phyloP scores from a whole-genome alignment of 2,888 invertebrate species.

The Rhopalosiphum nymphaeae region DNA sequence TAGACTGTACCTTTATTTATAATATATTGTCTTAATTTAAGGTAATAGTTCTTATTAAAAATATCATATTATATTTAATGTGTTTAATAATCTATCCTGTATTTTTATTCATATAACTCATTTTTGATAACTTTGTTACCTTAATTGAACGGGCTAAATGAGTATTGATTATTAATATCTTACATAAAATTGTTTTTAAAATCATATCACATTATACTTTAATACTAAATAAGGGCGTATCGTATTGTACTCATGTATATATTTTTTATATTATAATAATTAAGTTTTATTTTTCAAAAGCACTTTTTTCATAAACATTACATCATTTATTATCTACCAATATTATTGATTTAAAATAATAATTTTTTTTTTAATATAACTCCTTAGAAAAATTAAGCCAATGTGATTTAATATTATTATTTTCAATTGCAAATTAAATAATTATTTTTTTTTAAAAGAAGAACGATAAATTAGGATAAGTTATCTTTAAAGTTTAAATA shows the following conservation, averaged over 20 bases:
- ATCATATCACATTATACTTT: no score
- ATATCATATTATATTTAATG: neutral
- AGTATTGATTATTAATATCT: neutral
- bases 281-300: neutral
- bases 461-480: neutral
- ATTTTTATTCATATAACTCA: neutral
- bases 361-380: neutral
- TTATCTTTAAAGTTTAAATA: neutral
- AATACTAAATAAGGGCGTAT: no score
- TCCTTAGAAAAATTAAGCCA: neutral
- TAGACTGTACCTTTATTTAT: no score
- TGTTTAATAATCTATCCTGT: neutral
- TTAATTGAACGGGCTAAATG: neutral
- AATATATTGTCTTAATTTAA: neutral
- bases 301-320: neutral
- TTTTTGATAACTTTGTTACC: neutral
- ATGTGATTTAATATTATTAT: neutral
- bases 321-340: neutral
- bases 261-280: neutral
- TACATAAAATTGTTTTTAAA: neutral
- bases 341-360: neutral
- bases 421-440: neutral
- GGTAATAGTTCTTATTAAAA: neutral
- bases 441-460: neutral
- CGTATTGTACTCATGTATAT: neutral